Base-by-base conservation (phyloP, 2,888 invertebrate species). In the Linyphia triangularis region DNA sequence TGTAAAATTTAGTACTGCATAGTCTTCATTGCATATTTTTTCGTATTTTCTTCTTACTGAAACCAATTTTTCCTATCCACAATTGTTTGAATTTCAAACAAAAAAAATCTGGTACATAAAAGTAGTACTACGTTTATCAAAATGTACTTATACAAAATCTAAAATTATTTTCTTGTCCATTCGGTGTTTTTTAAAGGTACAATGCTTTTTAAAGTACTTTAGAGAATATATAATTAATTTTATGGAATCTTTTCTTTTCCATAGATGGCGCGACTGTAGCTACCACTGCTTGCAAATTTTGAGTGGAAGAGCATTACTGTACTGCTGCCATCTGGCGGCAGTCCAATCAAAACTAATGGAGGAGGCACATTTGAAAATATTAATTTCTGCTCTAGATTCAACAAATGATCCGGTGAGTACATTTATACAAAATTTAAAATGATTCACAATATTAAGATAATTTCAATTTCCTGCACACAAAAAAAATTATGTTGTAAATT, bases 251-350 rank as follows among this genome's bases (percentile, higher is more conserved):
- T n/a, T 69, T 75, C 61, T 26, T 89, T 24, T 69, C 59, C 91
- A 91, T 65, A 93, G 95, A 90, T 94, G 94, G 93, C 93, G 94
- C 59, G 94, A 94, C 91, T 95, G 95, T 92, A 94, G 93, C 90
- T 93, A 94, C 90, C 95, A 95, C 91, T 95, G 95, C 91, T 92
- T 94, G 72, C 94, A 94, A 92, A 93, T 95, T 73, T 92, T 95
- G 82, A 94, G 94, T 90, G 94, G 94, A 59, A 92, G 95, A 72
- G 93, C 95, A 73, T 93, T 95, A 79, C 93, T 95, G 30, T 94
- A 95, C 91, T 94, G 95, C 93, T 94, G 94, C 90, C 95, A 95
- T 91, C 93, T 93, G 81, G 93, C 93, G 70, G 92, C 93, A 78
- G 94, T 94, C 85, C 94, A 94, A 90, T 92, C 93, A 85, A 93